Evolutionary conservation across 2,797 vertebrate genomes (phyloP).

Genomic region (Eupleurogrammus muticus): DNA sequence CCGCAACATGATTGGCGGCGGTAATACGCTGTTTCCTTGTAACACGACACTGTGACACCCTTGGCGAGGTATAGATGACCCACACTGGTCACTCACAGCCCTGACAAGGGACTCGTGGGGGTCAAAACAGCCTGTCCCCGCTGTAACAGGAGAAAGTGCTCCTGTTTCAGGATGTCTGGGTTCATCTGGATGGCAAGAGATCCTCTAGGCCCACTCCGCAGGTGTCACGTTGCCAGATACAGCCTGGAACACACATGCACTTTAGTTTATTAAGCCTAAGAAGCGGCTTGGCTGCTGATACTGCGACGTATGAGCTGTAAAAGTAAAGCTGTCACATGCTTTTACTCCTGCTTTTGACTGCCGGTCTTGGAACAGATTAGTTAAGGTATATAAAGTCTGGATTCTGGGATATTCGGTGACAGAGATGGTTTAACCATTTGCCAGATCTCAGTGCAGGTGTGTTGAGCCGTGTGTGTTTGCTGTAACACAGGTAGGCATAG

Average conservation of each 20-base stretch:
- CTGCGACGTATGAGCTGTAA: neutral
- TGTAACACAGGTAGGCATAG: neutral
- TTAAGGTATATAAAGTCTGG: neutral
- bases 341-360: neutral
- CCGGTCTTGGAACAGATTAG: neutral
- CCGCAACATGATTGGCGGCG: constrained; percentile 62
- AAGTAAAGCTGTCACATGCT: neutral
- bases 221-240: constrained; percentile 60
- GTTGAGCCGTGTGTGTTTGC: constrained; percentile 10
- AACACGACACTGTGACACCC: constrained; percentile 73
- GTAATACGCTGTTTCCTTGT: constrained; percentile 75
- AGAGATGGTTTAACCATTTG: constrained; percentile 11
- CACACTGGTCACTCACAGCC: constrained; percentile 63
- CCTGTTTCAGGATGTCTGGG: constrained; percentile 56
- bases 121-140: constrained; percentile 50
- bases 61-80: constrained; percentile 70
- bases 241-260: constrained; percentile 43
- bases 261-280: constrained; percentile 44
- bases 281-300: constrained; percentile 26
- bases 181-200: constrained; percentile 53
- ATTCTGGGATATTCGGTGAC: neutral
- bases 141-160: constrained; percentile 71
- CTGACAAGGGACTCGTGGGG: constrained; percentile 64
- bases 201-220: constrained; percentile 32
- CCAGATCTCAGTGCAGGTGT: neutral